Base-by-base conservation (phyloP, 2,797 vertebrate genomes). In the Lophotriccus pileatus region DNA sequence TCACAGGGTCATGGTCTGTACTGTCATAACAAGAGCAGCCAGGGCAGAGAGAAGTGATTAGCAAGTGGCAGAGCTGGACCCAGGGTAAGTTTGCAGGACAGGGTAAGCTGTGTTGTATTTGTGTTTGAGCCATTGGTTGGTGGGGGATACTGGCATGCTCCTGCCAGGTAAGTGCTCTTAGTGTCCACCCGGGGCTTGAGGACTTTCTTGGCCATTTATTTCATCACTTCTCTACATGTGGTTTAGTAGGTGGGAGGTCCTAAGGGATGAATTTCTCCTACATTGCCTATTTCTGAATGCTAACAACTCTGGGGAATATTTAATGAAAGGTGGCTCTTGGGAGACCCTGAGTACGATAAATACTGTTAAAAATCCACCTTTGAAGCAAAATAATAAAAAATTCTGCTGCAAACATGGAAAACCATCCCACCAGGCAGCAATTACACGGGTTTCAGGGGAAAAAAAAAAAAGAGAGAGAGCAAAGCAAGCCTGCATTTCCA, bases 81-180 rank as follows among this genome's bases (percentile, higher is more conserved):
- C 63, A 25, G 72, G 32, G 24, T 24, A 62, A 73, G 20, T 63
- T 39, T 49, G 34, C 50, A 6, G 12, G 34, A 25, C 14, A 44
- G 74, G 2, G 27, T 55, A 43, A 53, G 6, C 9, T 12, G 23
- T 3, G 18, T 1, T n/a, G 39, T 37, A 12, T 53, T 47, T 21
- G 20, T 2, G 0, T 53, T 46, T 43, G 41, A 60, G 12, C 19
- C 20, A 32, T 12, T 28, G 50, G 32, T 34, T 72, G 53, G 18
- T 0, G 0, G 14, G 27, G 47, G 34, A n/a, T 16, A 5, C 30
- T 21, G 39, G 20, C 3, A 12, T 0, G 2, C 9, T 76, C 9
- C 67, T 52, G 70, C 36, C 49, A 46, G 75, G 39, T 10, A 60
- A 84, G 13, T 20, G 59, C 43, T 78, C 14, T 37, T 28, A 24